A percentile compares a stretch with the other conserved stretches of the same genome.
These are phyloP conservation scores for Hapalemur alaotrensis DNA, from an alignment of 2,797 vertebrate genomes.

Conservation along the genomic window DNA sequence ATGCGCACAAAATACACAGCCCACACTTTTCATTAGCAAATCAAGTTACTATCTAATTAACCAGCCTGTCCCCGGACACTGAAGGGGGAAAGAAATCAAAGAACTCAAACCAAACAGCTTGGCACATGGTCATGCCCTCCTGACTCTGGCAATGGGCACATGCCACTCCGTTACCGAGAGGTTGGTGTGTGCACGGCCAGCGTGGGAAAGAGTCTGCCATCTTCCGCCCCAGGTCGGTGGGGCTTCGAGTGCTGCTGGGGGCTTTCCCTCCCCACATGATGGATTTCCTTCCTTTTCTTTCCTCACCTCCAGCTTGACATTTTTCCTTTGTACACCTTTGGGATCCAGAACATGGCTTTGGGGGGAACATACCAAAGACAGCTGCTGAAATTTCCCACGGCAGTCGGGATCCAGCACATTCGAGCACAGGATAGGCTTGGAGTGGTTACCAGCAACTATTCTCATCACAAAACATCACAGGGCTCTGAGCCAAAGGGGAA, in stretches of 20 bases:
- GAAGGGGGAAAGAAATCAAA: conserved; percentile 47
- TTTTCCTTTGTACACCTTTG: background rate
- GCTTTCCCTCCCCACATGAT: background rate
- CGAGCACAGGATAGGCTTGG: background rate
- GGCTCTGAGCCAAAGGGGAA: background rate
- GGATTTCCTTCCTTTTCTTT: background rate
- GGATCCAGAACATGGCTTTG: background rate
- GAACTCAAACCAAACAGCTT: background rate
- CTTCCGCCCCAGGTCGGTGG: background rate
- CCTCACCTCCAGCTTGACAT: background rate
- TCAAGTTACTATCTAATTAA: conserved; percentile 62
- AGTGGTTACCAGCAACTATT: background rate
- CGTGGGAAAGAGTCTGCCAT: background rate
- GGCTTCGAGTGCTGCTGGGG: background rate
- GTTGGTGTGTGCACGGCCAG: accelerated
- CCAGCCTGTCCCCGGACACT: conserved; percentile 64
- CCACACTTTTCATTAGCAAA: conserved; percentile 63
- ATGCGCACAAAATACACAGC: conserved; percentile 65
- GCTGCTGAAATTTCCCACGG: background rate
- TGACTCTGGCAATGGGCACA: background rate
- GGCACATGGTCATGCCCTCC: background rate
- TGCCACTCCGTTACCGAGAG: background rate
- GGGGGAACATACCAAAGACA: background rate
- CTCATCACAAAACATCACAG: background rate
- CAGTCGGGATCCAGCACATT: background rate